phyloP scores from a whole-genome alignment of 1,140 invertebrate genomes.

The Zeugodacus cucurbitae region DNA sequence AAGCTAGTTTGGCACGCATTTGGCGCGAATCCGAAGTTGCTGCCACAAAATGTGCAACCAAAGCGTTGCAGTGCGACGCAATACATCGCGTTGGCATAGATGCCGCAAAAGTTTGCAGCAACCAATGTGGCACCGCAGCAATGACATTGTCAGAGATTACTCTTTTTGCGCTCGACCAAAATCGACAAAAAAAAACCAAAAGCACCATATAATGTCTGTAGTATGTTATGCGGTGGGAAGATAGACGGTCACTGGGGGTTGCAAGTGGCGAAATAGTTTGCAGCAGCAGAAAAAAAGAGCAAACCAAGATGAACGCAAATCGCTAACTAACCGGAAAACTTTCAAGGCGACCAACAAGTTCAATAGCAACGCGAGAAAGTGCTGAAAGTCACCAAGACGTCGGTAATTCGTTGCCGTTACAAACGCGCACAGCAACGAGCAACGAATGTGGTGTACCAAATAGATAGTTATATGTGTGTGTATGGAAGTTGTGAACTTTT shows the following conservation, averaged over 20 bases:
- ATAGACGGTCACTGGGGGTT: background rate
- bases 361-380: background rate
- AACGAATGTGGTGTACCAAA: background rate
- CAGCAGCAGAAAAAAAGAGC: background rate
- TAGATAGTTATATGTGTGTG: background rate
- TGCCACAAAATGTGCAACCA: background rate
- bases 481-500: background rate
- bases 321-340: constrained; percentile 13
- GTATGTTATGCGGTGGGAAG: background rate
- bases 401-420: background rate
- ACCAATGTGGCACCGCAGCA: background rate
- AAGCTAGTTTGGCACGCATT: constrained; percentile 3
- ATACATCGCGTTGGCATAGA: background rate
- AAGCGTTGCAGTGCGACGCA: background rate
- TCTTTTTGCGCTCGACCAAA: background rate
- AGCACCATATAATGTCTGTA: background rate
- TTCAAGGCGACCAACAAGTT: constrained; percentile 7
- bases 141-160: background rate
- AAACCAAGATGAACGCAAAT: background rate
- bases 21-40: background rate
- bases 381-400: background rate
- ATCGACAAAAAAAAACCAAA: background rate
- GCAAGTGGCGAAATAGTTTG: background rate
- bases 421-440: background rate
- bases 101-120: background rate